Evolutionary conservation across 2,113 vertebrate species (phyloP).

Genomic region (Vombatus ursinus): DNA sequence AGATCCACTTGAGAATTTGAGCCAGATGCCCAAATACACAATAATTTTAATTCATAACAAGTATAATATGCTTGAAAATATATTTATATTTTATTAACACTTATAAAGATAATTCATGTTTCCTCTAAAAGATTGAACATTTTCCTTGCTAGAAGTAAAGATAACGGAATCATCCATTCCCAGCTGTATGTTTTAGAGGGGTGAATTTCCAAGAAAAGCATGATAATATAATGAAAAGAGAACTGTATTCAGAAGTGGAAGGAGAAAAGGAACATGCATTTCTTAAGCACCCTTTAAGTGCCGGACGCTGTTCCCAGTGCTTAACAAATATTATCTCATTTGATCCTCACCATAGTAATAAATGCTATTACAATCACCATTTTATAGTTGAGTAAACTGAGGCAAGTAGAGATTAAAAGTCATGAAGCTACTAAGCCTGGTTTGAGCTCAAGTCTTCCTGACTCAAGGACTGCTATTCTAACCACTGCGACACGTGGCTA

Average conservation of each 20-base stretch:
- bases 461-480: neutral
- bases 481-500: neutral
- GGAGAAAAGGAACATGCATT: neutral
- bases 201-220: neutral
- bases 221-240: neutral
- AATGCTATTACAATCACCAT: neutral
- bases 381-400: neutral
- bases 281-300: neutral
- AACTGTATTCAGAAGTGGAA: neutral
- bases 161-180: neutral
- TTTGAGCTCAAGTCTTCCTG: neutral
- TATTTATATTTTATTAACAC: neutral
- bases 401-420: neutral
- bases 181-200: neutral
- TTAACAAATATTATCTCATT: neutral
- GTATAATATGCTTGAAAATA: neutral
- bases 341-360: neutral
- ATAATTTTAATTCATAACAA: neutral
- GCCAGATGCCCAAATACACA: neutral
- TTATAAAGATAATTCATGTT: neutral
- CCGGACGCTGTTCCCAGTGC: neutral
- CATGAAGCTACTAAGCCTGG: neutral
- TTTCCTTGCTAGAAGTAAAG: neutral
- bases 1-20: neutral
- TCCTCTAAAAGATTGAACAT: neutral